Evolutionary conservation across 2,797 vertebrate species (phyloP).

Genomic region (Apogon talboti): DNA sequence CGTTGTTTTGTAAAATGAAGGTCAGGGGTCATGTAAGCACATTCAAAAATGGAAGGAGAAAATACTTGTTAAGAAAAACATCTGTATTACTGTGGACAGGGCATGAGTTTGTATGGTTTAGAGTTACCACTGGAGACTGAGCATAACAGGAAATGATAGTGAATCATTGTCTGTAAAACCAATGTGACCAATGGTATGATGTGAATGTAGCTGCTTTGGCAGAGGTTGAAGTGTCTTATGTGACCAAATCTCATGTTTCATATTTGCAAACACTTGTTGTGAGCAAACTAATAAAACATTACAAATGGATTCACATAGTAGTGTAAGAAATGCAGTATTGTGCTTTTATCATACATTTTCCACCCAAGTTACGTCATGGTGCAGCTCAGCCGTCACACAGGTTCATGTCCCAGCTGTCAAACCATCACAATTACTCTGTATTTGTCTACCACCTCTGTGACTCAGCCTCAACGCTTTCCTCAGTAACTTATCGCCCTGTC

Average conservation of each 20-base stretch:
- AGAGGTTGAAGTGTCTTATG: not conserved
- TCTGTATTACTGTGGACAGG: too few relatives aligned
- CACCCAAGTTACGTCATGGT: constrained; percentile 32
- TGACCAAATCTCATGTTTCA: not conserved
- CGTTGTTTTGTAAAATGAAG: too few relatives aligned
- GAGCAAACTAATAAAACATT: constrained; percentile 14
- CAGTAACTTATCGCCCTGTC: constrained; percentile 78
- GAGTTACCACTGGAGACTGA: too few relatives aligned
- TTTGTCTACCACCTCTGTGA: constrained; percentile 64
- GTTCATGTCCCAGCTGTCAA: constrained; percentile 65
- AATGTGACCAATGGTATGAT: too few relatives aligned
- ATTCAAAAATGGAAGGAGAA: too few relatives aligned
- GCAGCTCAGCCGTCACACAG: constrained; percentile 29
- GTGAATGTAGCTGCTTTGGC: too few relatives aligned
- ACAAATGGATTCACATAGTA: constrained; percentile 1
- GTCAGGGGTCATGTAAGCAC: too few relatives aligned
- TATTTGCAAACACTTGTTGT: constrained; percentile 9
- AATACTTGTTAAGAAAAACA: too few relatives aligned
- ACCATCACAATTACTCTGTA: constrained; percentile 71
- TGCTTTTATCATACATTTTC: constrained; percentile 34
- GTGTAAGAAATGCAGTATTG: constrained; percentile 20
- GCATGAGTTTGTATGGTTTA: not conserved
- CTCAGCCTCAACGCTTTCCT: constrained; percentile 54
- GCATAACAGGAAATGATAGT: too few relatives aligned
- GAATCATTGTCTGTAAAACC: too few relatives aligned